Conservation (phyloP, 2,113 vertebrate genomes). For the Mormyrus iriodes region DNA sequence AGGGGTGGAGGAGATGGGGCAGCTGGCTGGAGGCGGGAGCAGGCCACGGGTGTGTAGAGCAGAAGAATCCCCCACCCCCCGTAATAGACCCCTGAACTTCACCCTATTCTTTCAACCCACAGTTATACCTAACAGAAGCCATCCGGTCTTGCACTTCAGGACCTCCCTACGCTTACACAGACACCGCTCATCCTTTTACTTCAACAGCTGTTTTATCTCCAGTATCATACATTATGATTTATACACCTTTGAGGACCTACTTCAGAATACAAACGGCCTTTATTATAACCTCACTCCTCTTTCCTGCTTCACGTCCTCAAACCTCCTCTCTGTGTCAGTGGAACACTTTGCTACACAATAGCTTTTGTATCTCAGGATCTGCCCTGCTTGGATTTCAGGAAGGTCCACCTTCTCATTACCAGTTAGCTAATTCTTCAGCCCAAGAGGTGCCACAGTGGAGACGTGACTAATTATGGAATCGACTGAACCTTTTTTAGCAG, state of each 20-base stretch:
- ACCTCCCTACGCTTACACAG: neutral
- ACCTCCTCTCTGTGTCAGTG: neutral
- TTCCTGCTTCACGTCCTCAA: neutral
- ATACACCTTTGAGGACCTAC: neutral
- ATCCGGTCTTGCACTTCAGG: neutral
- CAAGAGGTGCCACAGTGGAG: neutral
- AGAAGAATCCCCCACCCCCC: neutral
- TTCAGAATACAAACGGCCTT: neutral
- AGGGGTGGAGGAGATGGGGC: neutral
- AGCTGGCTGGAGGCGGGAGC: neutral
- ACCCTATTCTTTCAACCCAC: neutral
- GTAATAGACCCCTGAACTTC: neutral
- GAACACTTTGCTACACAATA: neutral
- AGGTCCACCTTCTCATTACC: neutral
- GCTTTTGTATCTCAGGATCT: neutral
- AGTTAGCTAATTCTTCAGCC: neutral
- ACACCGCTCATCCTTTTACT: neutral
- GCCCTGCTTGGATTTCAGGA: neutral
- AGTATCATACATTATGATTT: neutral
- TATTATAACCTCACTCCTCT: neutral
- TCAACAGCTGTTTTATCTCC: neutral
- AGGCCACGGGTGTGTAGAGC: neutral
- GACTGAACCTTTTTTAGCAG: neutral
- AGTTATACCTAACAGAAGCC: constrained; percentile 6
- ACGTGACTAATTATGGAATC: neutral